Percentiles rank a stretch among this genome's conserved stretches.
Evolutionary conservation across 2,797 vertebrate species (phyloP).

Genomic region (Naso thynnoides): DNA sequence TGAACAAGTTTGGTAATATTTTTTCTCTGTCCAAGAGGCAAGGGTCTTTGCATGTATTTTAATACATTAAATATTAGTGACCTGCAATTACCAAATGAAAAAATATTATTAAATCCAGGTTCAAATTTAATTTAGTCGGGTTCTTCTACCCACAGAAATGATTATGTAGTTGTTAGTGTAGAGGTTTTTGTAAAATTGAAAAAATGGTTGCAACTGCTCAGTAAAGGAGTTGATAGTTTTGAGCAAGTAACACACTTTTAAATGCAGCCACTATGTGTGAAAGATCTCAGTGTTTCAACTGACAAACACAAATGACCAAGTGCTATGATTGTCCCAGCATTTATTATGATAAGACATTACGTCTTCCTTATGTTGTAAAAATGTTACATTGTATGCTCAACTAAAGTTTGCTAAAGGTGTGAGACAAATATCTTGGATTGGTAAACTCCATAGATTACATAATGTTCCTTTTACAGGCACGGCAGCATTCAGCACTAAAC

Average conservation of each 20-base stretch:
- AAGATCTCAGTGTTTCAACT: neutral
- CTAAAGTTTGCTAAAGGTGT: neutral
- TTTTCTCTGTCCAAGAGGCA: neutral
- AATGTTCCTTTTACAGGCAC: slow-evolving; percentile 16
- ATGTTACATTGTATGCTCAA: neutral
- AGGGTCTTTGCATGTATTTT: neutral
- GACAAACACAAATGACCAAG: neutral
- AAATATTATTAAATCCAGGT: neutral
- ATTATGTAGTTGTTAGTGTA: neutral
- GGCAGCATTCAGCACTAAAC: slow-evolving; percentile 23
- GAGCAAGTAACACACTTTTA: neutral
- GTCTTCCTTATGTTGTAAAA: neutral
- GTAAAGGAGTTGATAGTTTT: neutral
- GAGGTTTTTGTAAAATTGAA: neutral
- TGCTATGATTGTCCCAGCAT: neutral
- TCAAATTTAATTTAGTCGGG: neutral
- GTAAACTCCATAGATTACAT: slow-evolving; percentile 32
- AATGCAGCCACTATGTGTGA: neutral
- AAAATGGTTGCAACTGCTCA: neutral
- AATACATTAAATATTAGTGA: neutral
- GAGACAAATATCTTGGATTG: slow-evolving; percentile 17
- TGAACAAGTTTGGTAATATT: neutral
- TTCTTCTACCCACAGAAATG: neutral
- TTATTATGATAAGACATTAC: neutral
- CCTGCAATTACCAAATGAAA: neutral